phyloP scores from a whole-genome alignment of 2,797 vertebrate species.

The Harpagifer antarcticus region DNA sequence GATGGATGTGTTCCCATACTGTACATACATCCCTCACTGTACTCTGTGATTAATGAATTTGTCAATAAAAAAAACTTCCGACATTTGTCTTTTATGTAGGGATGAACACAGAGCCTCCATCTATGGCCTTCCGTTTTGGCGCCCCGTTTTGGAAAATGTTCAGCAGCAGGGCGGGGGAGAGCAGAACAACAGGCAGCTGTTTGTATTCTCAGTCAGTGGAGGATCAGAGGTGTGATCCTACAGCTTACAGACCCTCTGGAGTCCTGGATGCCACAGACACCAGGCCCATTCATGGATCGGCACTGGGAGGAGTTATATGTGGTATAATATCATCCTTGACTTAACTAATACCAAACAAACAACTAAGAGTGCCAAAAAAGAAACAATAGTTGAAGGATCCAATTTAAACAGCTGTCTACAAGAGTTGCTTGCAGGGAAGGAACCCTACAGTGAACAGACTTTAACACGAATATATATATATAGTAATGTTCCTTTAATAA shows the following conservation, averaged over 20 bases:
- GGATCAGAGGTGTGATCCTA: constrained; percentile 76
- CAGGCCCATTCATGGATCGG: constrained; percentile 28
- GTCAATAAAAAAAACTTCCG: background rate
- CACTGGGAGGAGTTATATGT: constrained; percentile 3
- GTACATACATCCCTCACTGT: background rate
- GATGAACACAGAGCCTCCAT: constrained; percentile 10
- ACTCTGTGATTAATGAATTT: background rate
- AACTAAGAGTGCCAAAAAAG: background rate
- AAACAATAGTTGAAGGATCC: background rate
- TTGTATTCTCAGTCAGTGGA: constrained; percentile 64
- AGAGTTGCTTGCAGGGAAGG: no score
- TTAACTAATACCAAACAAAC: background rate
- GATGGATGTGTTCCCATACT: background rate
- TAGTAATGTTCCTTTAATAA: background rate
- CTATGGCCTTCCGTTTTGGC: constrained; percentile 28
- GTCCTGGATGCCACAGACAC: constrained; percentile 40
- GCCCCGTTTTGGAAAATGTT: constrained; percentile 49
- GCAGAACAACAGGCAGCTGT: constrained; percentile 67
- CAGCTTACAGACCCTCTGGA: constrained; percentile 51
- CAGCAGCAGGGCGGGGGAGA: constrained; percentile 21
- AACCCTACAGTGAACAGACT: no score
- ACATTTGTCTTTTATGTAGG: constrained; percentile 11
- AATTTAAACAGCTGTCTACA: background rate
- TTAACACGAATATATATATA: no score
- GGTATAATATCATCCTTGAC: background rate